Percentiles rank a stretch among this genome's conserved stretches.
Conservation (phyloP, 2,113 vertebrate species). For the Cettia cetti region DNA sequence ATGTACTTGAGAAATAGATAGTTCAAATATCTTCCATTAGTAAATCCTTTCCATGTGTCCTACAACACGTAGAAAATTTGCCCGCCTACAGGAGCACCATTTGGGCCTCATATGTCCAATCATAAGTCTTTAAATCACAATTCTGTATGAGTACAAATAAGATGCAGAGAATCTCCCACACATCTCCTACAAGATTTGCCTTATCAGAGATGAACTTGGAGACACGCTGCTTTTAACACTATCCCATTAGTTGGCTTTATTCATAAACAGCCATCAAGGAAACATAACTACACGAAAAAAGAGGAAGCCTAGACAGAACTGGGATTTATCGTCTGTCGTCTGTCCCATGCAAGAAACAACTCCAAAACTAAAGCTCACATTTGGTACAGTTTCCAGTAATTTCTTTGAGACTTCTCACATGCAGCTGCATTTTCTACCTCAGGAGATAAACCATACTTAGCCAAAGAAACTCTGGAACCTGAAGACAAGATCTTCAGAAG, state of each 20-base stretch:
- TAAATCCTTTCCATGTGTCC: slow-evolving; percentile 16
- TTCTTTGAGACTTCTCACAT: background rate
- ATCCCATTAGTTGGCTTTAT: background rate
- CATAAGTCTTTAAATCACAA: slow-evolving; percentile 36
- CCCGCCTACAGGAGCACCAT: slow-evolving; percentile 2
- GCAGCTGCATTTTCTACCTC: background rate
- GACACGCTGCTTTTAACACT: background rate
- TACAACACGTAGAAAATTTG: background rate
- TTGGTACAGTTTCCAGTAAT: background rate
- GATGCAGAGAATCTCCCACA: background rate
- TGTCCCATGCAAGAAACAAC: background rate
- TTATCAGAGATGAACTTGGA: slow-evolving; percentile 6
- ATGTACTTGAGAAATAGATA: slow-evolving; percentile 16
- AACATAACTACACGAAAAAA: background rate
- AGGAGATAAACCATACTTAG: background rate
- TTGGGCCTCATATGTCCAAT: slow-evolving; percentile 33
- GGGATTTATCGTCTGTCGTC: background rate
- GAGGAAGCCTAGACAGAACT: background rate
- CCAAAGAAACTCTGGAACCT: background rate
- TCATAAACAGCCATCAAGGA: background rate
- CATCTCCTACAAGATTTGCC: background rate
- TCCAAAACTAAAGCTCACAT: background rate
- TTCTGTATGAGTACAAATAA: slow-evolving; percentile 5
- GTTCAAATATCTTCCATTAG: slow-evolving; percentile 23
- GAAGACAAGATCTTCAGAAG: background rate